phyloP scores from a whole-genome alignment of 1,140 invertebrate species.

The Pygmarrhopalites habei region DNA sequence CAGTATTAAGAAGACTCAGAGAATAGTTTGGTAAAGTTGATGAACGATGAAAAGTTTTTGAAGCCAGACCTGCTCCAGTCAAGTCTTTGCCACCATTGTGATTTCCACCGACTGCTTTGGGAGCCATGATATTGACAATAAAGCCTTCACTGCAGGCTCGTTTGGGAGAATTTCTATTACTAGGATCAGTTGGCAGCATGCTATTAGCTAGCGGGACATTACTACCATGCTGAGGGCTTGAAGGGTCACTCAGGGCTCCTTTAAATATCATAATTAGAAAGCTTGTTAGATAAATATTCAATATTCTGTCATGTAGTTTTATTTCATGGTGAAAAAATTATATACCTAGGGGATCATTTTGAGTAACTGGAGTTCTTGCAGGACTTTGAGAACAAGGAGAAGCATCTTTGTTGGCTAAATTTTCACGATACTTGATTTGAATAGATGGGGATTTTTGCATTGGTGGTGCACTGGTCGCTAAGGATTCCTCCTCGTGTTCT shows the following conservation, averaged over 20 bases:
- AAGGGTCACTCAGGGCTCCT: slow-evolving; percentile 53
- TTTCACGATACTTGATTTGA: slow-evolving; percentile 34
- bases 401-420: slow-evolving; percentile 24
- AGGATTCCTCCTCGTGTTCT: slow-evolving; percentile 4
- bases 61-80: slow-evolving; percentile 1
- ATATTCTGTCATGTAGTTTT: too few relatives aligned
- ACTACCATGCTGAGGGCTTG: neutral
- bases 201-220: neutral
- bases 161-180: slow-evolving; percentile 33
- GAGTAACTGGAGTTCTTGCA: slow-evolving; percentile 69
- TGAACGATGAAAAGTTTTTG: slow-evolving; percentile 37
- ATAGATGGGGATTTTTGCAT: slow-evolving; percentile 33
- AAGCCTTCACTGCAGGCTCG: slow-evolving; percentile 34
- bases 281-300: too few relatives aligned
- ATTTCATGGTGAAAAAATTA: too few relatives aligned
- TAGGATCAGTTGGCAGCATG: neutral
- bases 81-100: slow-evolving; percentile 6
- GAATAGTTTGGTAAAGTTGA: slow-evolving; percentile 37
- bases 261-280: too few relatives aligned
- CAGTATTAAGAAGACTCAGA: neutral
- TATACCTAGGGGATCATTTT: slow-evolving; percentile 85
- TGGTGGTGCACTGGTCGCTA: neutral
- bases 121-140: slow-evolving; percentile 21
- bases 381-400: slow-evolving; percentile 49
- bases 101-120: neutral